A percentile compares a stretch with the other conserved stretches of the same genome.
Conservation (phyloP, 2,888 invertebrate species). For the Hirtodrosophila confusa region DNA sequence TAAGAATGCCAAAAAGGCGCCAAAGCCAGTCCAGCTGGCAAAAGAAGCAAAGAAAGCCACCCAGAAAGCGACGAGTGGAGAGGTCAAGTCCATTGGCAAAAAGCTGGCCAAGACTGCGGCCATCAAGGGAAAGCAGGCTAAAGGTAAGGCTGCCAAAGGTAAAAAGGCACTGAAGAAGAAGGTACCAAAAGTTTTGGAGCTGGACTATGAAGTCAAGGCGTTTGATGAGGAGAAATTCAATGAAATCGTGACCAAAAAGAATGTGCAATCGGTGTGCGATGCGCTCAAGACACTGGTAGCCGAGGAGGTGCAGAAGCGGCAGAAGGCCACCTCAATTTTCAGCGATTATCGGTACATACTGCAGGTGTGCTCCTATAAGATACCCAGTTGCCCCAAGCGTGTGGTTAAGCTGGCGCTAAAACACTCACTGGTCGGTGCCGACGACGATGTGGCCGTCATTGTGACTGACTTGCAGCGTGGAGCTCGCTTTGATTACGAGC, state of each 20-base stretch:
- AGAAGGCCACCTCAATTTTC: constrained; percentile 78
- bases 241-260: constrained; percentile 64
- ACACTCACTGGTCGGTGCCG: constrained; percentile 87
- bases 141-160: constrained; percentile 8
- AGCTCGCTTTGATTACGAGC: constrained; percentile 89
- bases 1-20: constrained; percentile 1
- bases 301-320: constrained; percentile 64
- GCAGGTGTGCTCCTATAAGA: constrained; percentile 86
- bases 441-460: constrained; percentile 90
- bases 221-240: constrained; percentile 79
- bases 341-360: constrained; percentile 80
- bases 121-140: background rate
- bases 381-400: constrained; percentile 86
- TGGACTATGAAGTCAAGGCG: constrained; percentile 61
- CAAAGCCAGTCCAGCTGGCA: constrained; percentile 2
- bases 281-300: constrained; percentile 71
- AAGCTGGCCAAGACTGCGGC: constrained; percentile 18
- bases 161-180: constrained; percentile 17
- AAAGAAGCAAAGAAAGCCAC: constrained; percentile 10
- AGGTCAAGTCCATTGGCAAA: constrained; percentile 15
- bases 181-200: constrained; percentile 19
- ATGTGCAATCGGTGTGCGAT: constrained; percentile 71
- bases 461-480: constrained; percentile 91
- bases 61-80: constrained; percentile 1
- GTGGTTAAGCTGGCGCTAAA: constrained; percentile 87